Conservation (phyloP, 2,113 vertebrate genomes). For the Hippocampus guttulatus region DNA sequence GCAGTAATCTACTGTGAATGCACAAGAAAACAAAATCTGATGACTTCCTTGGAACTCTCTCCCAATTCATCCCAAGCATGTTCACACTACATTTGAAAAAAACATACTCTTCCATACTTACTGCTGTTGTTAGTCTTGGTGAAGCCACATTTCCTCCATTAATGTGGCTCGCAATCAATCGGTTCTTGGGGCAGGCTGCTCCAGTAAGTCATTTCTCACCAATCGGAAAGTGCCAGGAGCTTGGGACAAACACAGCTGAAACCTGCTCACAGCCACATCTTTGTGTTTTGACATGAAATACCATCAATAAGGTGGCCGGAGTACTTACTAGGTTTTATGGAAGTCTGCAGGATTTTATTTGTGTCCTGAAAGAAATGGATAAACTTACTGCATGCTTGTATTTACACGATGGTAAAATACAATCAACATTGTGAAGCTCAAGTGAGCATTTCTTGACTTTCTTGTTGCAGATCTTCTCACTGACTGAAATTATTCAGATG, state of each 20-base stretch:
- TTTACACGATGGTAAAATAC: constrained; percentile 9
- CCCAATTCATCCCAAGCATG: constrained; percentile 13
- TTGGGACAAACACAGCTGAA: constrained; percentile 33
- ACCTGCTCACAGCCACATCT: constrained; percentile 28
- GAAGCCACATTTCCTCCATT: constrained; percentile 54
- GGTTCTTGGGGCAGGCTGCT: constrained; percentile 47
- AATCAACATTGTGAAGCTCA: constrained; percentile 15
- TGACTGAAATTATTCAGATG: constrained; percentile 23
- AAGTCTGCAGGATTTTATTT: background rate
- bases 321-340: background rate
- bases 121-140: constrained; percentile 39
- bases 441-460: constrained; percentile 24
- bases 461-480: constrained; percentile 15
- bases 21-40: constrained; percentile 20
- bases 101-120: constrained; percentile 22
- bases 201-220: constrained; percentile 58
- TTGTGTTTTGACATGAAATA: constrained; percentile 36
- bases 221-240: constrained; percentile 33
- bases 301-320: constrained; percentile 5
- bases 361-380: background rate
- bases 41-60: background rate
- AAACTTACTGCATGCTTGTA: background rate
- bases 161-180: background rate
- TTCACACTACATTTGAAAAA: constrained; percentile 32
- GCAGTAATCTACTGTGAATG: constrained; percentile 1